Evolutionary conservation across 2,888 invertebrate genomes (phyloP), one percentile per base, ranked within the genome.

Genomic region (Yponomeuta evonymella): DNA sequence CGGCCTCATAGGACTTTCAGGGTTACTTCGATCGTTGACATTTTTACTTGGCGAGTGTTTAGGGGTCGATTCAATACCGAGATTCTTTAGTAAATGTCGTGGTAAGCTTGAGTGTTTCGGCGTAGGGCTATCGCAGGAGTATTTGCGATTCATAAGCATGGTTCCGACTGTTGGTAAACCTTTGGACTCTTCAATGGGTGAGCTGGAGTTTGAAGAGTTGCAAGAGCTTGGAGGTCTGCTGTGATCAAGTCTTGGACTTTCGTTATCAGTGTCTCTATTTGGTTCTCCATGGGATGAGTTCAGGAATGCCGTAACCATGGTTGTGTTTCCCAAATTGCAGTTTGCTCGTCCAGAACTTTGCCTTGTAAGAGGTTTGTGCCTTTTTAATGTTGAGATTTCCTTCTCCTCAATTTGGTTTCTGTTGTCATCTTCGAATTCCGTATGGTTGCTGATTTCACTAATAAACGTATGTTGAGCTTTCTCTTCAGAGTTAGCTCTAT

Each of bases 351-450:
- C 94, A 2, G 95, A 95, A 72, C 93, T 90, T 76, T 95, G 95
- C 48, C 96, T 90, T 15, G 95, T 94, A 70, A 96, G 81, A 2
- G 96, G 95, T 76, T 95, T 95, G 82, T 96, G 96, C 62, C 94
- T 93, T 82, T 94, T 94, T 70, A 93, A 81, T 51, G 88, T 79
- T 43, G 85, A 81, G 68, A 93, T 89, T 81, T 92, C 91, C 76
- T 92, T 93, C 72, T 92, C 90, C 77, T 93, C 92, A 68, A 92
- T 86, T 79, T 92, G 90, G 78, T 92, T 92, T 74, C 86, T 85
- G 73, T 92, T 92, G 71, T 92, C 92, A 73, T 92, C 92, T 79
- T 92, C 93, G 74, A 92, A 90, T 76, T 93, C 93, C 9, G 90
- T 88, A 73, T 86, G 85, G 76, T 88, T 88, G 75, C 89, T 92